Percentiles rank a stretch among this genome's conserved stretches.
Evolutionary conservation across 2,888 invertebrate genomes (phyloP).

Genomic region (Malacosoma neustria): DNA sequence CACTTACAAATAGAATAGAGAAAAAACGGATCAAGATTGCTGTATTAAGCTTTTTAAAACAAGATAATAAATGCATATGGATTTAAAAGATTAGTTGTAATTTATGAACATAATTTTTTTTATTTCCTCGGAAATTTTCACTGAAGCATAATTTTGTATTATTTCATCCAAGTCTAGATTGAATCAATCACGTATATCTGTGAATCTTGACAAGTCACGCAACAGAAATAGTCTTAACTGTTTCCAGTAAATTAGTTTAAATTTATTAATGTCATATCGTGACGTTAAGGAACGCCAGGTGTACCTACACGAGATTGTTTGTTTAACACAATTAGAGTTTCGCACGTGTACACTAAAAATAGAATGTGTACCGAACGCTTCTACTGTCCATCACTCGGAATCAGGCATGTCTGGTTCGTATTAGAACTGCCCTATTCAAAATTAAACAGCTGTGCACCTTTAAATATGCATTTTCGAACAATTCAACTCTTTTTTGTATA

Average conservation of each 20-base stretch:
- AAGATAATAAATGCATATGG: too few species aligned
- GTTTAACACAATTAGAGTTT: conserved; percentile 67
- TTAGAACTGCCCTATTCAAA: conserved; percentile 34
- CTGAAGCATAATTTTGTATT: too few species aligned
- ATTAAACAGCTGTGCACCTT: conserved; percentile 26
- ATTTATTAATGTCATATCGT: conserved; percentile 27
- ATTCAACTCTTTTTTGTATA: too few species aligned
- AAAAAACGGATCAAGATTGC: too few species aligned
- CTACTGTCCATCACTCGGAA: conserved; percentile 61
- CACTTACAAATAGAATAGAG: too few species aligned
- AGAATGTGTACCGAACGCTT: conserved; percentile 39
- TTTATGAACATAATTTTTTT: too few species aligned
- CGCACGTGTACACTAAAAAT: conserved; percentile 61
- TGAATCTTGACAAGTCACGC: too few species aligned
- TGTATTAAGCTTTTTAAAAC: too few species aligned
- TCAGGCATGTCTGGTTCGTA: conserved; percentile 50
- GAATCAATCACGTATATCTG: too few species aligned
- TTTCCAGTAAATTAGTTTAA: conserved; percentile 9
- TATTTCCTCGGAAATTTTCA: too few species aligned
- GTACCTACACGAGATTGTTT: conserved; percentile 48
- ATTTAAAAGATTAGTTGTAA: too few species aligned
- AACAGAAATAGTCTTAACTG: not conserved
- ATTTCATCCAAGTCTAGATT: too few species aligned
- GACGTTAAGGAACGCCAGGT: conserved; percentile 37
- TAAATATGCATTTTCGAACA: conserved; percentile 18